Conservation (phyloP, 2,113 vertebrate species). For the Hippocampus guttulatus region DNA sequence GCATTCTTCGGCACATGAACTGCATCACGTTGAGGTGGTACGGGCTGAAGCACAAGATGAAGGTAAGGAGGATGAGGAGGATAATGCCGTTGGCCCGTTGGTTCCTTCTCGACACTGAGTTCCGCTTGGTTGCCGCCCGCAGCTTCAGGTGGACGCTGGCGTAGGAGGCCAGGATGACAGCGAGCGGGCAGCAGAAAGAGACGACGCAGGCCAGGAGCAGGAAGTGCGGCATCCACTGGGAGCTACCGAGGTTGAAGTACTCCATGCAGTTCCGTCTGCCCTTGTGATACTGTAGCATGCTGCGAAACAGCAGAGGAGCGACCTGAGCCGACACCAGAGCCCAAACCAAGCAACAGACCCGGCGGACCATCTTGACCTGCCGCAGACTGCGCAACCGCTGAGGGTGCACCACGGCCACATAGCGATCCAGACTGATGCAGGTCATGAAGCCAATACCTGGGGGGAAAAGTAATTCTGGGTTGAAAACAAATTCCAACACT, state of each 20-base stretch:
- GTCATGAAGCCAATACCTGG: constrained; percentile 81
- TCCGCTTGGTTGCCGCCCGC: constrained; percentile 65
- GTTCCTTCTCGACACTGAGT: constrained; percentile 62
- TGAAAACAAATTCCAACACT: not conserved
- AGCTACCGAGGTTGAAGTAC: constrained; percentile 70
- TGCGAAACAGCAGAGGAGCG: constrained; percentile 65
- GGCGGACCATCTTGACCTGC: constrained; percentile 57
- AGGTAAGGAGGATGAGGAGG: constrained; percentile 74
- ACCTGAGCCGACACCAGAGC: constrained; percentile 70
- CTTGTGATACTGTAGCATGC: constrained; percentile 52
- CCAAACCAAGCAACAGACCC: constrained; percentile 75
- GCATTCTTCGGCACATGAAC: constrained; percentile 72
- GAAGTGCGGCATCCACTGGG: constrained; percentile 62
- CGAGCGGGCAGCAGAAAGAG: constrained; percentile 75
- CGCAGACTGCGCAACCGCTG: constrained; percentile 60
- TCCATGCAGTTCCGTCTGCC: constrained; percentile 79
- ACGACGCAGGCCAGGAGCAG: constrained; percentile 70
- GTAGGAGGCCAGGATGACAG: constrained; percentile 77
- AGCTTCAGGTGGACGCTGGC: constrained; percentile 76
- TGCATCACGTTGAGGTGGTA: constrained; percentile 80
- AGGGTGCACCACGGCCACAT: constrained; percentile 77
- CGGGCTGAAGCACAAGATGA: constrained; percentile 77
- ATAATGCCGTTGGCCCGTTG: constrained; percentile 73
- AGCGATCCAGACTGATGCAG: constrained; percentile 80
- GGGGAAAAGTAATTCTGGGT: not conserved